A percentile compares a stretch with the other conserved stretches of the same genome.
phyloP scores from a whole-genome alignment of 2,113 vertebrate species.

The Orycteropus afer region DNA sequence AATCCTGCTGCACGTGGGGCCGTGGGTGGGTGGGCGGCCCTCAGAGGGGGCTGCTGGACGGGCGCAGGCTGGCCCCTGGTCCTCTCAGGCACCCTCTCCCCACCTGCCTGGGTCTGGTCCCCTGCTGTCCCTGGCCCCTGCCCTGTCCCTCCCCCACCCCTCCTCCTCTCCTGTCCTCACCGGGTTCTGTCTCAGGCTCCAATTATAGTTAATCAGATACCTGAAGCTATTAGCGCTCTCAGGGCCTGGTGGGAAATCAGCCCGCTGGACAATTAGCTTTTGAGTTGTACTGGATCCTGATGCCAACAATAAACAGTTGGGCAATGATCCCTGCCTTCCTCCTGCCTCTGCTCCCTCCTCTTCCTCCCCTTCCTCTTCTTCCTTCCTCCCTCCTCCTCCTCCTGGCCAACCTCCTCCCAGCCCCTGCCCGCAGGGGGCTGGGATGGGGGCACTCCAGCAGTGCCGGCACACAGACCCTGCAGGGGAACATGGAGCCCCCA shows the following conservation, averaged over 20 bases:
- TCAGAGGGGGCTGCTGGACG: neutral
- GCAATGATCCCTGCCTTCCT: neutral
- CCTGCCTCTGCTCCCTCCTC: neutral
- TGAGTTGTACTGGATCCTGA: constrained; percentile 78
- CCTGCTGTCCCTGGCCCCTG: accelerated
- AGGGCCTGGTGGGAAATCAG: constrained; percentile 82
- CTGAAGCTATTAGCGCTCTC: constrained; percentile 86
- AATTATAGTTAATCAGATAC: constrained; percentile 90
- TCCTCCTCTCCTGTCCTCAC: constrained; percentile 4
- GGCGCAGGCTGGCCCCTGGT: neutral
- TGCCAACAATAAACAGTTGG: constrained; percentile 74
- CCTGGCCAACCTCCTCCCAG: neutral
- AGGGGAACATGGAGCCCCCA: accelerated
- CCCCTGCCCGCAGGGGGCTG: neutral
- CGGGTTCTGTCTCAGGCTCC: constrained; percentile 77
- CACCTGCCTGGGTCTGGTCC: no score
- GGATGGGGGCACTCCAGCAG: no score
- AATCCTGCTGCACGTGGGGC: neutral
- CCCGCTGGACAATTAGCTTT: constrained; percentile 86
- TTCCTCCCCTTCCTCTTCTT: no score
- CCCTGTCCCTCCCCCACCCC: neutral
- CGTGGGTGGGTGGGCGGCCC: neutral
- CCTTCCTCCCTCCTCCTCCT: neutral
- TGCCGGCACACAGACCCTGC: neutral
- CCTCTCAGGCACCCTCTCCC: neutral